phyloP scores from a whole-genome alignment of 2,113 vertebrate species.

The Channa argus region DNA sequence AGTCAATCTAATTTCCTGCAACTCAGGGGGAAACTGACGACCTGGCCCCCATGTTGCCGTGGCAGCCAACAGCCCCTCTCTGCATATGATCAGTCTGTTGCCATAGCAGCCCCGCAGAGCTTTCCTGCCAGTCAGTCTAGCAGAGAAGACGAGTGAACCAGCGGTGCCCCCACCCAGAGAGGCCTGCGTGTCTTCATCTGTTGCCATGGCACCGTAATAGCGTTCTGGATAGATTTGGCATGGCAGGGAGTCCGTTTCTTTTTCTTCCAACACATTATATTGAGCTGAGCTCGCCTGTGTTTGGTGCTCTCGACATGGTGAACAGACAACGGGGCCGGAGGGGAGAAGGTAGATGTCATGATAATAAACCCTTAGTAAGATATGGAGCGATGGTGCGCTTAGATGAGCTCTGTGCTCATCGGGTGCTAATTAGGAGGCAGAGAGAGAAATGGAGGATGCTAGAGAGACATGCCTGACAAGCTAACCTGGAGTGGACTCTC shows the following conservation, averaged over 20 bases:
- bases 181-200: constrained; percentile 78
- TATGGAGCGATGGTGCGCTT: constrained; percentile 28
- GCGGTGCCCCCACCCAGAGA: constrained; percentile 66
- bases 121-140: constrained; percentile 76
- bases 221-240: constrained; percentile 73
- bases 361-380: constrained; percentile 39
- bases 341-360: constrained; percentile 56
- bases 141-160: constrained; percentile 73
- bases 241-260: constrained; percentile 76
- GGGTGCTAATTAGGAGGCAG: constrained; percentile 50
- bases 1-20: constrained; percentile 76
- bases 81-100: constrained; percentile 83
- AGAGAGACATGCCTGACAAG: constrained; percentile 30
- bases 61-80: constrained; percentile 68
- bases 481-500: constrained; percentile 50
- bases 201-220: constrained; percentile 80
- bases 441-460: constrained; percentile 41
- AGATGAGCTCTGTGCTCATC: constrained; percentile 42
- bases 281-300: constrained; percentile 61
- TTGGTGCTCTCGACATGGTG: constrained; percentile 51
- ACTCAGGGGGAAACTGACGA: constrained; percentile 53
- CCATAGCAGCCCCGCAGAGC: constrained; percentile 81
- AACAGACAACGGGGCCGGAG: constrained; percentile 51
- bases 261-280: constrained; percentile 69
- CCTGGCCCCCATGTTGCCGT: constrained; percentile 68